These are phyloP conservation scores for Thunnus albacares DNA, from an alignment of 2,797 vertebrate species.

Conservation along the genomic window DNA sequence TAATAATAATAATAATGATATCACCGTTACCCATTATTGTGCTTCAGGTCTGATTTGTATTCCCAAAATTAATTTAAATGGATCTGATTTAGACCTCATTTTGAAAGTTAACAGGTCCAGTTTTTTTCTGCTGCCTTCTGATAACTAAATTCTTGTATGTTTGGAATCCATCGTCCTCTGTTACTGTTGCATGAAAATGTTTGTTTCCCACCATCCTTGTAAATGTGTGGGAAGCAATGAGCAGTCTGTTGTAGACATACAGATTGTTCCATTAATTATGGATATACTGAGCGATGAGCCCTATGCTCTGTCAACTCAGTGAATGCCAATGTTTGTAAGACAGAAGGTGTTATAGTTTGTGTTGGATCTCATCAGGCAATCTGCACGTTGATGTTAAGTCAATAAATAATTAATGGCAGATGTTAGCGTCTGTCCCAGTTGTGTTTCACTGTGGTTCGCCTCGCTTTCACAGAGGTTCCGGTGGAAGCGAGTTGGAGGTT, in stretches of 20 bases:
- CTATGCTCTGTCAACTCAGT: constrained; percentile 4
- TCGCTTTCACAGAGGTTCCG: not conserved
- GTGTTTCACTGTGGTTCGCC: constrained; percentile 10
- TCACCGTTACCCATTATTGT: not conserved
- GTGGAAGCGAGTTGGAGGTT: not conserved
- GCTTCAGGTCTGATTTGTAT: not conserved
- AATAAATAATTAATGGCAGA: constrained; percentile 59
- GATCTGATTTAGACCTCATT: not conserved
- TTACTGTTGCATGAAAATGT: not conserved
- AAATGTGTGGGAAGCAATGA: constrained; percentile 24
- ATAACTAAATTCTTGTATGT: not conserved
- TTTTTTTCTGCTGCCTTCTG: not conserved
- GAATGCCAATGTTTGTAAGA: constrained; percentile 33
- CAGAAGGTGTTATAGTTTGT: constrained; percentile 55
- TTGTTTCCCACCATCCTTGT: not conserved
- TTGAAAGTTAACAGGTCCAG: not conserved
- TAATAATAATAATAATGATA: not conserved
- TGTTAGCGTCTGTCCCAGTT: constrained; percentile 37
- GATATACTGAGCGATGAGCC: constrained; percentile 42
- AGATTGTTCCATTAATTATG: constrained; percentile 67
- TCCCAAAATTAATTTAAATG: not conserved
- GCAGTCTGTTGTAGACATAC: constrained; percentile 21
- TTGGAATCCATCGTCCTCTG: not conserved
- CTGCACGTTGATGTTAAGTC: constrained; percentile 42
- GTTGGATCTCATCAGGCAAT: constrained; percentile 46